Evolutionary conservation across 2,113 vertebrate species (phyloP).

Genomic region (Hoplias malabaricus): DNA sequence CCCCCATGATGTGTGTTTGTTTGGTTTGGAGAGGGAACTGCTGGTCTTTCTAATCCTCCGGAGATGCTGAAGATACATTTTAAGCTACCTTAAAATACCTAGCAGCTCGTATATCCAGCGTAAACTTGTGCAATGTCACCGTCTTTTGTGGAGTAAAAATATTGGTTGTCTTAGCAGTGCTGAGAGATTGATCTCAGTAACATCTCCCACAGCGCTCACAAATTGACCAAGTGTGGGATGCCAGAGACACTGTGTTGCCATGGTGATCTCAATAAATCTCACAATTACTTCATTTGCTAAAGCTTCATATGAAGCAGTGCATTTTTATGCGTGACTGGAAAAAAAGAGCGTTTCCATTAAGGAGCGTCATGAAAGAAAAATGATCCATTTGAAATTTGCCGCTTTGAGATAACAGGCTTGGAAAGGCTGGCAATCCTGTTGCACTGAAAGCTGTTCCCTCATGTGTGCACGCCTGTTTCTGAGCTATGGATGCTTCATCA

Average conservation of each 20-base stretch:
- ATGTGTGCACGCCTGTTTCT: background rate
- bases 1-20: background rate
- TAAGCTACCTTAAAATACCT: background rate
- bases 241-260: slow-evolving; percentile 35
- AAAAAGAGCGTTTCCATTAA: slow-evolving; percentile 30
- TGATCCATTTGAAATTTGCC: background rate
- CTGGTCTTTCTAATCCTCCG: background rate
- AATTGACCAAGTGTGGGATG: slow-evolving; percentile 7
- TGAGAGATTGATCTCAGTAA: background rate
- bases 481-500: background rate
- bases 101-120: background rate
- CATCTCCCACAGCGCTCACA: background rate
- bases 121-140: background rate
- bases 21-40: background rate
- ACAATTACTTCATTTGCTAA: slow-evolving; percentile 12
- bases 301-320: background rate
- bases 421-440: background rate
- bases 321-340: background rate
- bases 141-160: background rate
- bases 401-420: background rate
- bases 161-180: background rate
- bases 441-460: background rate
- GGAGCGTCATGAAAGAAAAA: background rate
- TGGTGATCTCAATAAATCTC: slow-evolving; percentile 37
- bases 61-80: background rate